Percentiles rank a stretch among this genome's conserved stretches.
Evolutionary conservation across 2,888 invertebrate genomes (phyloP).

Genomic region (Scaptomyza caliginosa): DNA sequence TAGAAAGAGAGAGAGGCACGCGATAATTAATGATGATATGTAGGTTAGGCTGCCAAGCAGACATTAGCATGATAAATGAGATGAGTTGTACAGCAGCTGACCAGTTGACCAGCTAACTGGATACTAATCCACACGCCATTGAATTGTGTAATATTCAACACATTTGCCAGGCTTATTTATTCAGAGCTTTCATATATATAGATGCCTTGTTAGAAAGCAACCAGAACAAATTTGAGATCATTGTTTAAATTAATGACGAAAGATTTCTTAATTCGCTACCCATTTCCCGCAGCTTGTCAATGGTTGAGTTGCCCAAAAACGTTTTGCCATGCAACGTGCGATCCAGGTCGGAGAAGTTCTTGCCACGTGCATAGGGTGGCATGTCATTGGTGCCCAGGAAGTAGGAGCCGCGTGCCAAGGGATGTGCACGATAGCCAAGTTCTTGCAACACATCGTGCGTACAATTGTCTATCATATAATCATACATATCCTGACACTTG

Average conservation of each 20-base stretch:
- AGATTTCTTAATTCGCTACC: no score
- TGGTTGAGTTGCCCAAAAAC: neutral
- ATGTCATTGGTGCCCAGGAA: conserved; percentile 81
- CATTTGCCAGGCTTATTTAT: conserved; percentile 21
- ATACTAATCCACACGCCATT: conserved; percentile 42
- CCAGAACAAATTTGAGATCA: no score
- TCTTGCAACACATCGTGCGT: conserved; percentile 61
- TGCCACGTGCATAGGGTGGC: conserved; percentile 62
- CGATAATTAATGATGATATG: conserved; percentile 69
- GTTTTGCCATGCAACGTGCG: no score
- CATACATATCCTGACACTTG: conserved; percentile 81
- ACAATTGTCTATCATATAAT: conserved; percentile 81
- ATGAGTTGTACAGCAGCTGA: conserved; percentile 30
- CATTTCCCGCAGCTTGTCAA: neutral
- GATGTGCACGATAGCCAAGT: conserved; percentile 85
- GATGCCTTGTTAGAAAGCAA: neutral
- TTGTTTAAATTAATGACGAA: no score
- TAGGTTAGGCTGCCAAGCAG: conserved; percentile 35
- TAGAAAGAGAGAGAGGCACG: conserved; percentile 15
- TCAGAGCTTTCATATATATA: conserved; percentile 15
- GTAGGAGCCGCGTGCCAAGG: conserved; percentile 83
- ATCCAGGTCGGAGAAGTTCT: neutral
- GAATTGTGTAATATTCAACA: conserved; percentile 57
- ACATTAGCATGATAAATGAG: conserved; percentile 75
- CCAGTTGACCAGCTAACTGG: conserved; percentile 25